phyloP scores from a whole-genome alignment of 2,113 vertebrate genomes.

The Nannospalax galili region DNA sequence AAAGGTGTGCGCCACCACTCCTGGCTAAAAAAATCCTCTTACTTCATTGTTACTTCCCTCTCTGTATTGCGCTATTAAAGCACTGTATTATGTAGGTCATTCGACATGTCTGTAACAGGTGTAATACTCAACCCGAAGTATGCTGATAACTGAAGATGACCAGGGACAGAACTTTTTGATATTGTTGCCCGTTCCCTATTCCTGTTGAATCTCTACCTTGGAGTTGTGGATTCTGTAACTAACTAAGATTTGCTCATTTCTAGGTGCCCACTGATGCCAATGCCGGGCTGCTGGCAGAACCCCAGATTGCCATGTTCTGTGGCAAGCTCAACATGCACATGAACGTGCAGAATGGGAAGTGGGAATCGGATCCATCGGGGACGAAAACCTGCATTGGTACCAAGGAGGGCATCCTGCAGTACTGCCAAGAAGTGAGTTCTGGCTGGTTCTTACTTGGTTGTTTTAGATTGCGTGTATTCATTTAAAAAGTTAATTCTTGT shows the following conservation, averaged over 20 bases:
- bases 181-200: accelerated
- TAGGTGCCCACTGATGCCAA: slow-evolving; percentile 96
- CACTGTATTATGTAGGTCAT: neutral
- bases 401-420: slow-evolving; percentile 98
- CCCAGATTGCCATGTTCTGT: slow-evolving; percentile 99
- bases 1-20: no score
- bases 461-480: accelerated
- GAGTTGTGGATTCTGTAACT: neutral
- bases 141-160: neutral
- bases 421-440: slow-evolving; percentile 95
- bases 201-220: neutral
- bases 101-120: neutral
- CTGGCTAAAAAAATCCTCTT: no score
- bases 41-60: neutral
- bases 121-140: no score
- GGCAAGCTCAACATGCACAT: slow-evolving; percentile 98
- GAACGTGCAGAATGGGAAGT: slow-evolving; percentile 97
- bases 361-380: slow-evolving; percentile 94
- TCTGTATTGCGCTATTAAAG: neutral
- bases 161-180: neutral
- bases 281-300: slow-evolving; percentile 95
- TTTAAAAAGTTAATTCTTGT: neutral
- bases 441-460: accelerated
- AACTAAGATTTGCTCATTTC: neutral
- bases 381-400: slow-evolving; percentile 95